These are phyloP conservation scores for Drosophila barbarae DNA, from an alignment of 2,888 invertebrate species.

Conservation along the genomic window DNA sequence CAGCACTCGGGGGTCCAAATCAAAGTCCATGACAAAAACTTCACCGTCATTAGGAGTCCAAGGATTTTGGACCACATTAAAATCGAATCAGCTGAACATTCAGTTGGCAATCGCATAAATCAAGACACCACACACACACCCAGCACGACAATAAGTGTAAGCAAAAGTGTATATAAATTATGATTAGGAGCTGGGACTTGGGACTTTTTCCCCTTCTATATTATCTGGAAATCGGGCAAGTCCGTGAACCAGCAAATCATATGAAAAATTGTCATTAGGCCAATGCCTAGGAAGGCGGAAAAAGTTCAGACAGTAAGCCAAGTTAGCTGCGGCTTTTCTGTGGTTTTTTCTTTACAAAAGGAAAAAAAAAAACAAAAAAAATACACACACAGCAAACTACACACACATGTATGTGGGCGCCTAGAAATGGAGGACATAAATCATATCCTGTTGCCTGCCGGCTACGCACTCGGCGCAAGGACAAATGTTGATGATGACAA, in stretches of 20 bases:
- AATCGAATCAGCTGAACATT: conserved; percentile 41
- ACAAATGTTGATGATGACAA: conserved; percentile 77
- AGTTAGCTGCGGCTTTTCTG: conserved; percentile 58
- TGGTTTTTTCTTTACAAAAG: conserved; percentile 32
- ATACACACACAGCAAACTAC: conserved; percentile 40
- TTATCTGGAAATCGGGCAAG: conserved; percentile 58
- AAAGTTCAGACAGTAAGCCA: conserved; percentile 35
- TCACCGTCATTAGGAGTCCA: conserved; percentile 7
- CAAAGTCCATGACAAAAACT: conserved; percentile 28
- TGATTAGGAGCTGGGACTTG: conserved; percentile 55
- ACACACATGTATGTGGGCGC: conserved; percentile 47
- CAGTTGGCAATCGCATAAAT: conserved; percentile 49
- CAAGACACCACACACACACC: conserved; percentile 23
- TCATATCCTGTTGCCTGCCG: conserved; percentile 54
- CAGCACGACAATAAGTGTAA: conserved; percentile 36
- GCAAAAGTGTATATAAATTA: conserved; percentile 64
- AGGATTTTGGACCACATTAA: conserved; percentile 32
- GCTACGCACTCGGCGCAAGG: conserved; percentile 67
- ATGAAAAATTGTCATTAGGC: conserved; percentile 71
- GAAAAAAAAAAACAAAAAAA: conserved; percentile 24
- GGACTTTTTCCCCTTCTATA: conserved; percentile 18
- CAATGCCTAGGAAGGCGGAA: conserved; percentile 38
- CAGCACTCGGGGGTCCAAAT: conserved; percentile 23
- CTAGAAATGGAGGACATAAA: conserved; percentile 57
- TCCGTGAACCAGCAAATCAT: conserved; percentile 42